Base-by-base conservation (phyloP, 23 tunicate genomes). In the Botrylloides violaceus region DNA sequence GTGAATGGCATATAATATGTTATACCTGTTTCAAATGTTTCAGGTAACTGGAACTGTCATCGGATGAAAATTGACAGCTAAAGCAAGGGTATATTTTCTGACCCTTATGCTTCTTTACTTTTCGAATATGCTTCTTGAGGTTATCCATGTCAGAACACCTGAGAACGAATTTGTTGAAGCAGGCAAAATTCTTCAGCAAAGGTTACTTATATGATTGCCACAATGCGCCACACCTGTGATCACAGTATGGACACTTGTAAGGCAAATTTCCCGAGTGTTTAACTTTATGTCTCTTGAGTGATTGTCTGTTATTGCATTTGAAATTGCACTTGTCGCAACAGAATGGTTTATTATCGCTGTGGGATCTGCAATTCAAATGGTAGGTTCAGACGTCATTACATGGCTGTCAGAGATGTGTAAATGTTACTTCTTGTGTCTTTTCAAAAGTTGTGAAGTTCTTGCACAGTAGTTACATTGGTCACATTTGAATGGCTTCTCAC, bases 91-190 rank as follows among this genome's bases (percentile, higher is more conserved):
- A 88, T 2, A 88, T 48, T 32, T 82, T 88, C 61, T 81, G 39
- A 2, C 96, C 96, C 20, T 33, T 49, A 66, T 88, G 96, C 62
- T 88, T 88, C 21, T 71, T 73, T 29, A 85, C 84, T 34, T 73
- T 65, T 48, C 81, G 81, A 1, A 88, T 47, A 53, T 88, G 96
- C 30, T 88, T 88, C 31, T 86, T 43, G 27, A 88, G 56, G 72
- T 88, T 88, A 65, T 88, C 96, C 21, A 88, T 88, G 61, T 88
- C 81, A 23, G 83, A 34, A 57, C 88, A 60, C 72, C 96, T 88
- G 36, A 43, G 47, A 65, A 65, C 30, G 1, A 12, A 25, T 0
- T 60, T 60, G 1, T 60, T 73, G n/a, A n/a, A n/a, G n/a, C n/a
- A n/a, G n/a, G n/a, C n/a, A n/a, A n/a, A n/a, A n/a, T n/a, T n/a